Base-by-base conservation (phyloP, 2,888 invertebrate genomes). In the Lepeophtheirus nordmannii region DNA sequence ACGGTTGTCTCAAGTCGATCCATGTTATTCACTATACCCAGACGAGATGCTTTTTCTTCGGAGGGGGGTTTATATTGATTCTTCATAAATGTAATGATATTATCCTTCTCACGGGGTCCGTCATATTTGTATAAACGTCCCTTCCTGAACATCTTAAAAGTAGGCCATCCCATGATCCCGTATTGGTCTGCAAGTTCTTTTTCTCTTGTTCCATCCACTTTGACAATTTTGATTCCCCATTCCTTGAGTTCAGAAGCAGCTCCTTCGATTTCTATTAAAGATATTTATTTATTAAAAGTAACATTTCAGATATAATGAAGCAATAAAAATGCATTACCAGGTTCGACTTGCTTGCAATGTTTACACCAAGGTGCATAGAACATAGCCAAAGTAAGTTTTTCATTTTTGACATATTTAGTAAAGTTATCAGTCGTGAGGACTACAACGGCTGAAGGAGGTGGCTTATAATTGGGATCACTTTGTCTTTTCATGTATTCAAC, bases 351-450 rank as follows among this genome's bases (percentile, higher is more conserved):
- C 60, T 71, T 68, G 67, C 73, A 74, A 68, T 73, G 73, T 61
- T 71, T 70, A 68, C 73, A 79, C 78, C 80, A 80, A n/a, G 80
- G 80, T 37, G 81, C 80, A 73, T 80, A 81, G 71, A 82, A 81
- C 70, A 80, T 78, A 9, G 81, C 79, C 17, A 82, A 73, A 5
- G 78, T 75, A 17, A 77, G 72, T 17, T 76, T 75, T 65, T 77
- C 73, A 20, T 74, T 71, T 5, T 72, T 71, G 37, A 80, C 71
- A 67, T 74, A 74, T 1, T 74, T 73, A 62, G 78, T 76, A 72
- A 81, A 81, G 70, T 78, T 80, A 46, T 75, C 74, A 70, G 68
- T 72, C 67, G 78, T 78, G 58, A 82, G 72, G 38, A 76, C 74
- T 63, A 79, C 71, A 12, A 80, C 80, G 64, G 74, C 75, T 57